phyloP scores from a whole-genome alignment of 2,797 vertebrate species.

The Mormyrops boulengeri region DNA sequence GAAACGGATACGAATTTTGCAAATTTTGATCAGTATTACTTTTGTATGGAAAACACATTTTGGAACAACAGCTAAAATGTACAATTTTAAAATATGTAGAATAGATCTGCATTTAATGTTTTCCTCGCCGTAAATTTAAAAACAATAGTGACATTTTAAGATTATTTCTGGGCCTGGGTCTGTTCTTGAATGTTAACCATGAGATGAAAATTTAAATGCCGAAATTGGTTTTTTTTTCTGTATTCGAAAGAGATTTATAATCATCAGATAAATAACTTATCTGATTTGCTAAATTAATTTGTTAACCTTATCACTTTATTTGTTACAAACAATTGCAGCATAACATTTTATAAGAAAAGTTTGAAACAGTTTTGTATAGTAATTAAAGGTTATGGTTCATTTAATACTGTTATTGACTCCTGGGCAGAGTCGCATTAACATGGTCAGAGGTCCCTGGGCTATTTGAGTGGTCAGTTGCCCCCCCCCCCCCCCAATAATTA shows the following conservation, averaged over 20 bases:
- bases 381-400: neutral
- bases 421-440: neutral
- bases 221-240: neutral
- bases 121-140: neutral
- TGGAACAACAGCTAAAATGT: neutral
- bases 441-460: neutral
- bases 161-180: neutral
- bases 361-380: neutral
- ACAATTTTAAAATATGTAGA: neutral
- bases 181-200: neutral
- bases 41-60: neutral
- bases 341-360: neutral
- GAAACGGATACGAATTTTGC: neutral
- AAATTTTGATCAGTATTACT: neutral
- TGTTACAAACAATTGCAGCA: neutral
- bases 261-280: neutral
- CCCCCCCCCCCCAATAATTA: neutral
- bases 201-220: neutral
- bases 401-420: neutral
- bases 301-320: neutral
- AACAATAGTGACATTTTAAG: neutral
- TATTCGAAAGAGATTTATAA: neutral
- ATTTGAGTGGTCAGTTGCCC: neutral
- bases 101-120: neutral
- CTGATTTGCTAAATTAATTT: neutral